phyloP scores from a whole-genome alignment of 2,888 invertebrate species.

The Ceraclea dissimilis region DNA sequence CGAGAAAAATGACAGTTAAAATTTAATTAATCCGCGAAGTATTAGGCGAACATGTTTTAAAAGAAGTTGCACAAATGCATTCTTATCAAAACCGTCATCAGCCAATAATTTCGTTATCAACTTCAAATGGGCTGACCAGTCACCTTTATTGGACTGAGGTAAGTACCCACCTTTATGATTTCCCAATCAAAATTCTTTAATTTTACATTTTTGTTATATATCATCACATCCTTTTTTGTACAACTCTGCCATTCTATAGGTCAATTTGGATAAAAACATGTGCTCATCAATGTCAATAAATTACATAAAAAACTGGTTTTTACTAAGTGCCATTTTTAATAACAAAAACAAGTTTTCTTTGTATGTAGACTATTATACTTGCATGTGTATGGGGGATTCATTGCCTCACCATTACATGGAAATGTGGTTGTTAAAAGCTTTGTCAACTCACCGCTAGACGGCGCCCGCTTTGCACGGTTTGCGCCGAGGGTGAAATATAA shows the following conservation, averaged over 20 bases:
- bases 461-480: slow-evolving; percentile 31
- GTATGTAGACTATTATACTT: not conserved
- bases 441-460: slow-evolving; percentile 46
- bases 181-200: slow-evolving; percentile 11
- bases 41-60: slow-evolving; percentile 2
- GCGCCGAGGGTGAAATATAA: slow-evolving; percentile 18
- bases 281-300: too few relatives aligned
- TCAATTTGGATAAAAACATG: slow-evolving; percentile 9
- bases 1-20: too few relatives aligned
- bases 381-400: not conserved
- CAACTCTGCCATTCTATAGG: slow-evolving; percentile 14
- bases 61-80: slow-evolving; percentile 1
- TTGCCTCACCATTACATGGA: not conserved
- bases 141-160: not conserved
- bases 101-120: too few relatives aligned
- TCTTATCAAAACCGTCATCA: not conserved
- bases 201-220: slow-evolving; percentile 3
- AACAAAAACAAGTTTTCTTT: slow-evolving; percentile 16
- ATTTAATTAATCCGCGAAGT: not conserved
- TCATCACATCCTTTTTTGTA: not conserved
- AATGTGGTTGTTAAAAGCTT: slow-evolving; percentile 35
- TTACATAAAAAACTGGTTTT: not conserved
- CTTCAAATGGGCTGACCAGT: too few relatives aligned
- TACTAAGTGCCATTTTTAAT: not conserved
- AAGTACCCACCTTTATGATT: not conserved